Conservation (phyloP, 2,797 vertebrate genomes). For the Malacoctenus gilli region DNA sequence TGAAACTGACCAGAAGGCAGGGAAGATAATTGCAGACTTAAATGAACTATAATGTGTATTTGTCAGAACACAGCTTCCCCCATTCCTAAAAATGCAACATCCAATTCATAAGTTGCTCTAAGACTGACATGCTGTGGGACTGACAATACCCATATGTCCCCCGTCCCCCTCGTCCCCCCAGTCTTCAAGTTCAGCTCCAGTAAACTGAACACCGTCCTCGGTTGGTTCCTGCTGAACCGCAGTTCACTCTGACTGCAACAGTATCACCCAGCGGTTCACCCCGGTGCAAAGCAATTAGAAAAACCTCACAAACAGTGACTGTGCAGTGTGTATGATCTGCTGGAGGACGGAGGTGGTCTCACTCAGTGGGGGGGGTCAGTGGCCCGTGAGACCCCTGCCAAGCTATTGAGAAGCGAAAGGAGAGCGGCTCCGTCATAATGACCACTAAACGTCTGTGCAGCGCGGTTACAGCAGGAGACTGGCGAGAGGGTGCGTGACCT, state of each 20-base stretch:
- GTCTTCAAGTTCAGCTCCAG: conserved; percentile 24
- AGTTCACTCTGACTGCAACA: conserved; percentile 2
- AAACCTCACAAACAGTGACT: conserved; percentile 50
- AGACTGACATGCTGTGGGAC: too few species aligned
- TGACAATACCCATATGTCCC: too few species aligned
- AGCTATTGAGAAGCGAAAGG: conserved; percentile 67
- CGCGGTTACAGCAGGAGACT: conserved; percentile 77
- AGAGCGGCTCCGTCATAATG: conserved; percentile 71
- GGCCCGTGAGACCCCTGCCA: conserved; percentile 67
- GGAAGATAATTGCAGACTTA: too few species aligned
- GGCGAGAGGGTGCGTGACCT: conserved; percentile 72
- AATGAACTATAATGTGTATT: too few species aligned
- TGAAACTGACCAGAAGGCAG: too few species aligned
- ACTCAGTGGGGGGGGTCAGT: conserved; percentile 49
- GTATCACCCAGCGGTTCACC: conserved; percentile 16
- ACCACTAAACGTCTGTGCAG: conserved; percentile 77
- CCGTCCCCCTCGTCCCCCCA: too few species aligned
- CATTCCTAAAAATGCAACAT: too few species aligned
- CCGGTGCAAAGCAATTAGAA: conserved; percentile 60
- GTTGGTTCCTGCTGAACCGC: not conserved
- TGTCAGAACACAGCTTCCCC: too few species aligned
- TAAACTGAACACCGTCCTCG: conserved; percentile 8
- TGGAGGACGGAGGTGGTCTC: conserved; percentile 50
- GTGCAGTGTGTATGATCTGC: conserved; percentile 42
- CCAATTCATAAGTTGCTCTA: too few species aligned